phyloP scores from a whole-genome alignment of 2,797 vertebrate species.

The Manis javanica region DNA sequence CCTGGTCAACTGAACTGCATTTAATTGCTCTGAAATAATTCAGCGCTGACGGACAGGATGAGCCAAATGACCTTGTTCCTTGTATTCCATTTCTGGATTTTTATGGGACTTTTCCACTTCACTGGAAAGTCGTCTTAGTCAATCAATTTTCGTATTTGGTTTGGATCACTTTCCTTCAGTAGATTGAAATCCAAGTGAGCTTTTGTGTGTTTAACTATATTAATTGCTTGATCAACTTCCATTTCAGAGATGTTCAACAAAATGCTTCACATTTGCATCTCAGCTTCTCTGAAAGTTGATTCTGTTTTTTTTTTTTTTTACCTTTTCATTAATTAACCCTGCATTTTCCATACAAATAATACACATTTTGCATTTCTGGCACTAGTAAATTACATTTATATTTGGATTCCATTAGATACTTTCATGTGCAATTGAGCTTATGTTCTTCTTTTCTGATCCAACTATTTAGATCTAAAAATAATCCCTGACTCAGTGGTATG shows the following conservation, averaged over 20 bases:
- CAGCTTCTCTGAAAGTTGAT: conserved; percentile 49
- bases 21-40: conserved; percentile 60
- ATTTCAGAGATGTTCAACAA: conserved; percentile 55
- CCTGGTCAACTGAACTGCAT: conserved; percentile 31
- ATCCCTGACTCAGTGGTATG: conserved; percentile 67
- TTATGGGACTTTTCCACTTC: conserved; percentile 72
- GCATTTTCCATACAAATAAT: conserved; percentile 75
- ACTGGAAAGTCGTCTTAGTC: conserved; percentile 63
- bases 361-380: conserved; percentile 77
- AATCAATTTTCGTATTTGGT: conserved; percentile 74
- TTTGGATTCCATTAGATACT: conserved; percentile 80
- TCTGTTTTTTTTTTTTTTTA: conserved; percentile 73
- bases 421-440: conserved; percentile 70
- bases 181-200: conserved; percentile 78
- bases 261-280: conserved; percentile 63
- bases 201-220: conserved; percentile 82
- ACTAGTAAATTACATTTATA: conserved; percentile 79
- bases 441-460: conserved; percentile 73
- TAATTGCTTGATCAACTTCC: conserved; percentile 81
- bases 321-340: conserved; percentile 83
- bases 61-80: conserved; percentile 56
- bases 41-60: conserved; percentile 16
- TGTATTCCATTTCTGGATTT: conserved; percentile 60
- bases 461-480: conserved; percentile 70
- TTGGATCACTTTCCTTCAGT: conserved; percentile 78